Evolutionary conservation across 1,140 invertebrate genomes (phyloP), one percentile per base, ranked within the genome.

Genomic region (Chironomus tepperi): DNA sequence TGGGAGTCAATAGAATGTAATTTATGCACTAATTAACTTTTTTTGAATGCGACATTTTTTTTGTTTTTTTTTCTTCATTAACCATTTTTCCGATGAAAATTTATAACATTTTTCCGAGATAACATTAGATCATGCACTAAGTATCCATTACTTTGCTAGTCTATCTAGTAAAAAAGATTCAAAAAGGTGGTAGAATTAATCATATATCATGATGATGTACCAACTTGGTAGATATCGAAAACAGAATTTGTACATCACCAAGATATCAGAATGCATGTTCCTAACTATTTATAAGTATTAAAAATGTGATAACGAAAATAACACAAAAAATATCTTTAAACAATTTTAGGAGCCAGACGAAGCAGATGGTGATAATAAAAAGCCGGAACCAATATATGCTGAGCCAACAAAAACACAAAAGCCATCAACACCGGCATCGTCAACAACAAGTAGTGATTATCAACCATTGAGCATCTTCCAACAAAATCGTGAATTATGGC

Each of bases 401-500:
- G 75, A 76, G 47, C 75, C 77, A 47, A 9, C 77, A 77, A 73
- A 76, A 80, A 10, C 73, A 74, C 8, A 73, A 76, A 73, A 74
- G 12, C 34, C 73, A 77, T 82, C 82, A 18, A 42, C 73, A 77
- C 82, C 82, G n/a, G 81, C 8, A 15, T 5, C 82, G 0, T 42
- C 83, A 75, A 81, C 83, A 78, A 80, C 81, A 76, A 79, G 8
- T 43, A 72, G n/a, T 42, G 74, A 43, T 15, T 18, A 24, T 64
- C 16, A 43, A 24, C 24, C 43, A 7, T 16, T 70, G n/a, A 70
- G 65, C 18, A 70, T 70, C 18, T 76, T 76, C 42, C 74, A 73
- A 21, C 81, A 83, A 12, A 88, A 87, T 75, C 82, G 87, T 2
- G 87, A 88, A 73, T 78, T 87, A 3, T 89, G 88, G 88, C 87